A percentile compares a stretch with the other conserved stretches of the same genome.
Conservation (phyloP, 2,113 vertebrate genomes). For the Campylomormyrus numenius region DNA sequence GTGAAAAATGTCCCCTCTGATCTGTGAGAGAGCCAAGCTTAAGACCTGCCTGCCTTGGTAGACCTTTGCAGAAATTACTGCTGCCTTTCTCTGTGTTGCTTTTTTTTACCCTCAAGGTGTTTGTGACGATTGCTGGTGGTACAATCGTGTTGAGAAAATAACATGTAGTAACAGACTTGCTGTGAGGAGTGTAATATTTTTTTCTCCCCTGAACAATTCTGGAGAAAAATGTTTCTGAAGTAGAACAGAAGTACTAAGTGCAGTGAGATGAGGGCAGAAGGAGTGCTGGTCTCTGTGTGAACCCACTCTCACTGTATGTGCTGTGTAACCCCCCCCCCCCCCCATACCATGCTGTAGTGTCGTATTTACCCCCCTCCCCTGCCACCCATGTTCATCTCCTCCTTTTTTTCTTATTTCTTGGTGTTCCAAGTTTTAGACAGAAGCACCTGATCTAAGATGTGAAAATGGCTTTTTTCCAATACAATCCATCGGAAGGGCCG, state of each 20-base stretch:
- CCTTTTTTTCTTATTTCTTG: neutral
- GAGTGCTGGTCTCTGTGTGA: neutral
- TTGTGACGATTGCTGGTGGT: conserved; percentile 22
- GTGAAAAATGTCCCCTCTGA: neutral
- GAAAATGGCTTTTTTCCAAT: neutral
- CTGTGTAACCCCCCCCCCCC: too few relatives aligned
- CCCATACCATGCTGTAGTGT: neutral
- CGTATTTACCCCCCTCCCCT: neutral
- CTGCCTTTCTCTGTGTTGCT: neutral
- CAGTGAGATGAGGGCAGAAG: neutral
- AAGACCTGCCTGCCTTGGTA: neutral
- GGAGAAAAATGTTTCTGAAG: neutral
- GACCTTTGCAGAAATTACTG: neutral
- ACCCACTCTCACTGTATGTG: neutral
- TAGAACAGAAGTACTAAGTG: neutral
- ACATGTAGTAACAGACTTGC: conserved; percentile 6
- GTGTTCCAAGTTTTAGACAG: neutral
- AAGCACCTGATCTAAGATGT: neutral
- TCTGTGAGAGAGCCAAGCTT: neutral
- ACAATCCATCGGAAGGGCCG: too few relatives aligned
- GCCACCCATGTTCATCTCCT: neutral
- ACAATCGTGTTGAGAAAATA: conserved; percentile 18
- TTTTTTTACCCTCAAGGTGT: neutral
- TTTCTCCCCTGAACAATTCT: neutral
- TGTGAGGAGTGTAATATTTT: conserved; percentile 14